phyloP scores from a whole-genome alignment of 2,113 vertebrate genomes.

The Rostratula benghalensis region DNA sequence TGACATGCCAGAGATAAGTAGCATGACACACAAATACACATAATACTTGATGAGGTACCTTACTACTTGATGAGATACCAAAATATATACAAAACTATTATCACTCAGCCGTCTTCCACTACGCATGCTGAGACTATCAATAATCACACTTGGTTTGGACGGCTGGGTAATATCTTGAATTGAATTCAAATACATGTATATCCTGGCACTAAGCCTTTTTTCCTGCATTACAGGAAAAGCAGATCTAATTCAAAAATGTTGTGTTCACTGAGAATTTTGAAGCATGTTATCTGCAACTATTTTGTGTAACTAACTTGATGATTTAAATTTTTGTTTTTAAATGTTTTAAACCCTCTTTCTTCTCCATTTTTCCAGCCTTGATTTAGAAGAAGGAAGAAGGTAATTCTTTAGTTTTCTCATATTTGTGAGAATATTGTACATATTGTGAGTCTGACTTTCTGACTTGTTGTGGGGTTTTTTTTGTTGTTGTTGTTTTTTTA shows the following conservation, averaged over 20 bases:
- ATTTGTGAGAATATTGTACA: neutral
- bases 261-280: neutral
- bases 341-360: neutral
- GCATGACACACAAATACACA: neutral
- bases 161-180: neutral
- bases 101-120: neutral
- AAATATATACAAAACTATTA: slow-evolving; percentile 1
- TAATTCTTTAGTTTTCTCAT: neutral
- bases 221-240: neutral
- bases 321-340: neutral
- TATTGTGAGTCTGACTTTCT: neutral
- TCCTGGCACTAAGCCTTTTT: neutral
- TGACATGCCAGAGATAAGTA: slow-evolving; percentile 26
- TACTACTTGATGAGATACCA: neutral
- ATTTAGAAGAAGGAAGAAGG: neutral
- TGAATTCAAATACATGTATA: neutral
- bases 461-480: too few relatives aligned
- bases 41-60: slow-evolving; percentile 18
- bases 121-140: neutral
- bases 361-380: neutral
- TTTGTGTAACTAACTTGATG: neutral
- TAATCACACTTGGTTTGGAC: slow-evolving; percentile 16
- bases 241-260: neutral
- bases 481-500: neutral
- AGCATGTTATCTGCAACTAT: neutral